These are phyloP conservation scores for Forficula auricularia DNA, from an alignment of 1,140 invertebrate species.

Conservation along the genomic window DNA sequence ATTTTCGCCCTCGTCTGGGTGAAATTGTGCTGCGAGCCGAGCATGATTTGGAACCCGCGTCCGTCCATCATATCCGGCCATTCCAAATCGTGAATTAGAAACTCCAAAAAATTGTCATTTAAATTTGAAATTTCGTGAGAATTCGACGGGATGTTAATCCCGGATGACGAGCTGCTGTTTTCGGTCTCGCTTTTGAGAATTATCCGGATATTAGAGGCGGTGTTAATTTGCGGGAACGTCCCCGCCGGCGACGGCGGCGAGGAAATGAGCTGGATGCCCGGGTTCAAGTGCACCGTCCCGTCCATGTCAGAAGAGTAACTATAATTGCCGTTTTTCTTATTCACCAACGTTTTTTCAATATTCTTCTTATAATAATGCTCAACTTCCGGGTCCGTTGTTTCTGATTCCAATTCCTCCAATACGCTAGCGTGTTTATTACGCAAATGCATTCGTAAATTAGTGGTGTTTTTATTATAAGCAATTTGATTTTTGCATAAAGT, in stretches of 20 bases:
- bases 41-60: conserved; percentile 30
- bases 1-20: conserved; percentile 31
- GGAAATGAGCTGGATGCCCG: no score
- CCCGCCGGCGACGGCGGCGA: no score
- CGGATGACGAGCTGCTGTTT: background rate
- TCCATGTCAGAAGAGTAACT: conserved; percentile 28
- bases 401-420: conserved; percentile 27
- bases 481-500: conserved; percentile 40
- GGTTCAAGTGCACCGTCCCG: conserved; percentile 28
- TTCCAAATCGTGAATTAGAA: conserved; percentile 30
- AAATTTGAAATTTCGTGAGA: background rate
- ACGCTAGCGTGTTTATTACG: conserved; percentile 38
- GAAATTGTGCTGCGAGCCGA: conserved; percentile 30
- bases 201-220: conserved; percentile 17
- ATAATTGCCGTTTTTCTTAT: background rate
- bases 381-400: background rate
- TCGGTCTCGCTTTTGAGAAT: conserved; percentile 20
- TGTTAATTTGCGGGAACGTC: no score
- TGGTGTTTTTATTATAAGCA: conserved; percentile 43
- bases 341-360: no score
- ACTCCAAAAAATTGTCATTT: conserved; percentile 29
- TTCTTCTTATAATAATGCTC: background rate
- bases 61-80: conserved; percentile 31
- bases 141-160: no score
- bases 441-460: conserved; percentile 40